Conservation (phyloP, 1,140 invertebrate genomes). For the Uloborus diversus region DNA sequence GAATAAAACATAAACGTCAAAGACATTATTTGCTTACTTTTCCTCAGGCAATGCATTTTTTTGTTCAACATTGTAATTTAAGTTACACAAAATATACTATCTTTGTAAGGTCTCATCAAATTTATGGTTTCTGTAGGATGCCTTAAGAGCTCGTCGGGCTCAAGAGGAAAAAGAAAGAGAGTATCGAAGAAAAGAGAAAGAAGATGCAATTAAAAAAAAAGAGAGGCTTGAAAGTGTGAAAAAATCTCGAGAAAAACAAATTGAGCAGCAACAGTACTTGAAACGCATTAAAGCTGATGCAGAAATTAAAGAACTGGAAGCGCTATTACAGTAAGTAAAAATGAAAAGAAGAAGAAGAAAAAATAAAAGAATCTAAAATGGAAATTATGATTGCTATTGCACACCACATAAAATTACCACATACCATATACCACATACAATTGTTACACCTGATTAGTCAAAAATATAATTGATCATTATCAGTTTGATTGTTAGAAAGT, state of each 20-base stretch:
- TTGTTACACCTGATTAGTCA: too few relatives aligned
- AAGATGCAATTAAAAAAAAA: slow-evolving; percentile 15
- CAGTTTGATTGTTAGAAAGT: too few relatives aligned
- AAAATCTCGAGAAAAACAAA: slow-evolving; percentile 1
- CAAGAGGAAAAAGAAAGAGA: slow-evolving; percentile 50
- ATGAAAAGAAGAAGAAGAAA: neutral
- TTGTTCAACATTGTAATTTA: too few relatives aligned
- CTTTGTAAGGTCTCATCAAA: neutral
- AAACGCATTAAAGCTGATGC: slow-evolving; percentile 19
- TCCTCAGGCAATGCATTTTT: too few relatives aligned
- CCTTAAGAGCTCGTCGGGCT: slow-evolving; percentile 25
- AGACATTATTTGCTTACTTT: too few relatives aligned
- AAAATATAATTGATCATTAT: too few relatives aligned
- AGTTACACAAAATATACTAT: too few relatives aligned
- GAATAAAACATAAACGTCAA: too few relatives aligned
- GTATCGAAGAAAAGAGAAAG: slow-evolving; percentile 40
- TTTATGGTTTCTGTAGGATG: slow-evolving; percentile 16
- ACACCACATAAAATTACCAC: too few relatives aligned
- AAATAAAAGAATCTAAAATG: too few relatives aligned
- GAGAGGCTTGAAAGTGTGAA: slow-evolving; percentile 18
- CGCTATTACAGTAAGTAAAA: slow-evolving; percentile 22
- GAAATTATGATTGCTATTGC: too few relatives aligned
- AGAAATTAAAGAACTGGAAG: slow-evolving; percentile 34
- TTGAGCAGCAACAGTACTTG: slow-evolving; percentile 30
- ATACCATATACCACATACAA: too few relatives aligned